Conservation (phyloP, 2,113 vertebrate genomes). For the Pomatorhinus ruficollis region DNA sequence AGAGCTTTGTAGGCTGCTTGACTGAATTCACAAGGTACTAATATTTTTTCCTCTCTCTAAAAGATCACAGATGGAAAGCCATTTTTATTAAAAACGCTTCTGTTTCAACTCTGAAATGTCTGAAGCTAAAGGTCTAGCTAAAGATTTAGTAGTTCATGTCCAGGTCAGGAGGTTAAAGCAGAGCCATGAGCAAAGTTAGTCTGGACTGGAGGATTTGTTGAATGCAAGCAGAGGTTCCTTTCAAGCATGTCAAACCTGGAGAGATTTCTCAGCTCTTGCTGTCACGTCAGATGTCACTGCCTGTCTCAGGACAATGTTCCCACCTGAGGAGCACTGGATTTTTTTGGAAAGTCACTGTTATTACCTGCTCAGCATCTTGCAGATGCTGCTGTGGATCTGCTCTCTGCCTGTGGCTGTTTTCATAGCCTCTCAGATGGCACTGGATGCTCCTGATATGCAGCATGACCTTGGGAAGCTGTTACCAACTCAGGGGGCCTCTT, state of each 20-base stretch:
- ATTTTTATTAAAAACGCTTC: neutral
- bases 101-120: neutral
- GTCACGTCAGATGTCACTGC: neutral
- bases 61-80: neutral
- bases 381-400: neutral
- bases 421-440: neutral
- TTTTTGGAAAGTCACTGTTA: neutral
- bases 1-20: neutral
- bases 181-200: neutral
- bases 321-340: neutral
- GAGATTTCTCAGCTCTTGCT: neutral
- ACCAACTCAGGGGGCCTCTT: neutral
- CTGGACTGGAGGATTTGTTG: neutral
- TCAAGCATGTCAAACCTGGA: neutral
- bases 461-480: neutral
- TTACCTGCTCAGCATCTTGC: neutral
- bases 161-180: neutral
- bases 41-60: neutral
- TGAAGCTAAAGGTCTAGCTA: neutral
- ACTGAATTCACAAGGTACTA: neutral
- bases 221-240: neutral
- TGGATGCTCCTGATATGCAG: neutral
- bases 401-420: neutral
- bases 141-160: neutral
- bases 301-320: neutral